These are phyloP conservation scores for Agriotes lineatus DNA, from an alignment of 2,888 invertebrate species.

Conservation along the genomic window DNA sequence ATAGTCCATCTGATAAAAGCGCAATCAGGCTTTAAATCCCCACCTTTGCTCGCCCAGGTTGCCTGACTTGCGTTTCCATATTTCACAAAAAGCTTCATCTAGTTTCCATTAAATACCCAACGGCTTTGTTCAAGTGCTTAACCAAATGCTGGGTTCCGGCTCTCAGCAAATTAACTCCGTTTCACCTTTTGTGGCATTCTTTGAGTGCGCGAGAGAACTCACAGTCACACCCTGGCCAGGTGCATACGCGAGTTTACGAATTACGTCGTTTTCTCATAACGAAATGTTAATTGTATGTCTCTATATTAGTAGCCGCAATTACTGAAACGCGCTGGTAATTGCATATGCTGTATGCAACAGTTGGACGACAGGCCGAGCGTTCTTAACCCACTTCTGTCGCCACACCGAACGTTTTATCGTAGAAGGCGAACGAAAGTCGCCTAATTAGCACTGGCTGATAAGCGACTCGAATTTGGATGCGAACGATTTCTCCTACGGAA, in stretches of 20 bases:
- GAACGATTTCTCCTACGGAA: constrained; percentile 3
- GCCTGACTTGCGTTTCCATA: too few relatives aligned
- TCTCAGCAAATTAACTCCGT: too few relatives aligned
- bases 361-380: constrained; percentile 12
- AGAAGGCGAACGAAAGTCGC: not conserved
- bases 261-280: constrained; percentile 8
- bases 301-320: constrained; percentile 17
- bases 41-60: too few relatives aligned
- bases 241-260: not conserved
- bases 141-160: too few relatives aligned
- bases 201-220: too few relatives aligned
- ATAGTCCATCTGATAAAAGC: too few relatives aligned
- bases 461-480: not conserved
- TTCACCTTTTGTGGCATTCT: too few relatives aligned
- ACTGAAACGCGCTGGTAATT: constrained; percentile 2
- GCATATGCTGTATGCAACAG: constrained; percentile 5
- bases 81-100: too few relatives aligned
- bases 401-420: not conserved
- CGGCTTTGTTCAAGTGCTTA: too few relatives aligned
- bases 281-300: constrained; percentile 17
- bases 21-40: too few relatives aligned
- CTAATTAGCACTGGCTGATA: not conserved
- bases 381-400: constrained; percentile 16
- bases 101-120: too few relatives aligned
- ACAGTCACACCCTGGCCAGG: not conserved